A percentile compares a stretch with the other conserved stretches of the same genome.
phyloP scores from a whole-genome alignment of 1,140 invertebrate species.

The Pogonus chalceus region DNA sequence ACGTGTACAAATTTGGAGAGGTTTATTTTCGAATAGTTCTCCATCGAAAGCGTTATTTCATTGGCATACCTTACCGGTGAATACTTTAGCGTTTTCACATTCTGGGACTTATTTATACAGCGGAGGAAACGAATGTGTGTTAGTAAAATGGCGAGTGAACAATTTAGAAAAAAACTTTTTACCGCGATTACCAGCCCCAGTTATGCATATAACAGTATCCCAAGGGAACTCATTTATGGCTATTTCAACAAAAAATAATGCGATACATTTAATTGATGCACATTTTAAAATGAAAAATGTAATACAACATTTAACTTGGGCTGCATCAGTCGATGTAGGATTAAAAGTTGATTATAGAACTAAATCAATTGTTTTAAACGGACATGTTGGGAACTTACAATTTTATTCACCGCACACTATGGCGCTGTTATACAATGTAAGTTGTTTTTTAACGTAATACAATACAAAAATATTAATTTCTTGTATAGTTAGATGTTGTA shows the following conservation, averaged over 20 bases:
- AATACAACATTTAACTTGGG: constrained; percentile 60
- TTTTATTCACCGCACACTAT: constrained; percentile 61
- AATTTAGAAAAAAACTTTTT: constrained; percentile 51
- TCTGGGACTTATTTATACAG: constrained; percentile 60
- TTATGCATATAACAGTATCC: constrained; percentile 55
- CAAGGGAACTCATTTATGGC: constrained; percentile 54
- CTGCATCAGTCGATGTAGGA: constrained; percentile 49
- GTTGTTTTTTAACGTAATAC: constrained; percentile 20
- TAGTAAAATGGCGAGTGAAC: constrained; percentile 67
- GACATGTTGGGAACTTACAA: constrained; percentile 67
- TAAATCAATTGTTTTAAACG: constrained; percentile 62
- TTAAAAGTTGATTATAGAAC: constrained; percentile 56
- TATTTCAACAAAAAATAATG: constrained; percentile 64
- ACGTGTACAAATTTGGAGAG: constrained; percentile 54
- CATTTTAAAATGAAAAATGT: constrained; percentile 45
- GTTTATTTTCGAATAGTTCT: constrained; percentile 33
- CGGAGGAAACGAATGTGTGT: constrained; percentile 65
- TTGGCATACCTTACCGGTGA: constrained; percentile 70
- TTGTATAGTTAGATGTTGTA: constrained; percentile 61
- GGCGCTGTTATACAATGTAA: constrained; percentile 64
- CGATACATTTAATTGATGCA: constrained; percentile 54
- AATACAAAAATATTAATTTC: constrained; percentile 10
- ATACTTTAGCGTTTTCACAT: constrained; percentile 55
- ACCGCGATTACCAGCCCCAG: constrained; percentile 61
- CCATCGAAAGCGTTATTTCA: constrained; percentile 50